phyloP scores from a whole-genome alignment of 2,113 vertebrate species.

The Corvus moneduloides region DNA sequence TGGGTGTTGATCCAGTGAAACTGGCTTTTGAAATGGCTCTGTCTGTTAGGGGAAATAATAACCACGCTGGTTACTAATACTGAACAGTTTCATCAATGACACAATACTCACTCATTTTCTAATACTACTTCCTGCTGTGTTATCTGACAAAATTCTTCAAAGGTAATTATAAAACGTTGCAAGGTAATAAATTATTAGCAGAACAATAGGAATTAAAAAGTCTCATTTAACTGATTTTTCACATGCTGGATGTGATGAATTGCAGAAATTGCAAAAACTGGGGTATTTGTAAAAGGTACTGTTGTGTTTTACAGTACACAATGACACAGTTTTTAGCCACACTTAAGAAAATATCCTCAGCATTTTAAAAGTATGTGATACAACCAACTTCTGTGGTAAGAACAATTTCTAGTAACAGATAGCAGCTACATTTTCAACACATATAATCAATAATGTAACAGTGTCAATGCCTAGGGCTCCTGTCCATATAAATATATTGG shows the following conservation, averaged over 20 bases:
- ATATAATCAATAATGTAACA: not conserved
- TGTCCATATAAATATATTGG: not conserved
- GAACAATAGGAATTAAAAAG: not conserved
- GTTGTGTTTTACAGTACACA: not conserved
- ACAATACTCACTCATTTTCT: not conserved
- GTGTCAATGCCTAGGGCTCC: not conserved
- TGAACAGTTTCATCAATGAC: not conserved
- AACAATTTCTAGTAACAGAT: not conserved
- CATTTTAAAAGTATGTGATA: not conserved
- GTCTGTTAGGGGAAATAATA: conserved; percentile 76
- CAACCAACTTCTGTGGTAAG: not conserved
- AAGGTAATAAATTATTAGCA: not conserved
- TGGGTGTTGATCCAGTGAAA: conserved; percentile 95
- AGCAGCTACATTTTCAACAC: not conserved
- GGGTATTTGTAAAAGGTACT: not conserved
- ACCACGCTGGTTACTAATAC: not conserved
- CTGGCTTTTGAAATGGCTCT: conserved; percentile 97
- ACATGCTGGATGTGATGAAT: not conserved
- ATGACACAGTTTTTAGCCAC: not conserved
- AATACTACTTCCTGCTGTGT: not conserved
- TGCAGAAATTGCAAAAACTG: not conserved
- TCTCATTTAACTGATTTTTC: not conserved
- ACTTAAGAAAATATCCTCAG: not conserved
- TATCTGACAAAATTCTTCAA: not conserved
- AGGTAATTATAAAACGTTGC: not conserved